These are phyloP conservation scores for Rutpela maculata DNA, from an alignment of 2,888 invertebrate species.

Conservation along the genomic window DNA sequence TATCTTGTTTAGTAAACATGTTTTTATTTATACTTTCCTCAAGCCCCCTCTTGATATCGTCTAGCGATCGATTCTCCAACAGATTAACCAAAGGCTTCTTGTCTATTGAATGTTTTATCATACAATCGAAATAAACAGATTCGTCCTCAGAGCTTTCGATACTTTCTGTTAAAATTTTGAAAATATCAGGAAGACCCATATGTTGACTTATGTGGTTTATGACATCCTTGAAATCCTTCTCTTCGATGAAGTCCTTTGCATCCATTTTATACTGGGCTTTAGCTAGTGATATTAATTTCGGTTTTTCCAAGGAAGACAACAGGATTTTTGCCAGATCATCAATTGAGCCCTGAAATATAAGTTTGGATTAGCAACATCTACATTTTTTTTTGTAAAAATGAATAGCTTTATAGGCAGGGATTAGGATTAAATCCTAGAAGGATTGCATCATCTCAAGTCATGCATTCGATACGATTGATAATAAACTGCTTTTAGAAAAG, in stretches of 20 bases:
- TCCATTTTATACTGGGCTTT: constrained; percentile 47
- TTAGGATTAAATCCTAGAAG: too few species aligned
- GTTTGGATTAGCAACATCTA: too few species aligned
- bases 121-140: constrained; percentile 44
- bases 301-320: constrained; percentile 45
- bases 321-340: constrained; percentile 51
- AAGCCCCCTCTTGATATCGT: constrained; percentile 52
- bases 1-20: constrained; percentile 50
- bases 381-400: too few species aligned
- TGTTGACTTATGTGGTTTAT: constrained; percentile 48
- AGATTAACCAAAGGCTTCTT: constrained; percentile 45
- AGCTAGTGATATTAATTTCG: constrained; percentile 43
- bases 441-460: too few species aligned
- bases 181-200: constrained; percentile 32
- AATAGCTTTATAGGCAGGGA: too few species aligned
- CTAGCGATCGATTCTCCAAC: constrained; percentile 48
- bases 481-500: too few species aligned
- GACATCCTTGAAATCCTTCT: constrained; percentile 34
- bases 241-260: constrained; percentile 47
- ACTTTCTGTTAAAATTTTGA: constrained; percentile 45
- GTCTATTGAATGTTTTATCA: constrained; percentile 49
- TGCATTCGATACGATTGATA: too few species aligned
- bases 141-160: constrained; percentile 41
- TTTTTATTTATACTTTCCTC: constrained; percentile 51
- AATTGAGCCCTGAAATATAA: constrained; percentile 34